These are phyloP conservation scores for Seira sanloemensis DNA, from an alignment of 2,888 invertebrate species.

Conservation along the genomic window DNA sequence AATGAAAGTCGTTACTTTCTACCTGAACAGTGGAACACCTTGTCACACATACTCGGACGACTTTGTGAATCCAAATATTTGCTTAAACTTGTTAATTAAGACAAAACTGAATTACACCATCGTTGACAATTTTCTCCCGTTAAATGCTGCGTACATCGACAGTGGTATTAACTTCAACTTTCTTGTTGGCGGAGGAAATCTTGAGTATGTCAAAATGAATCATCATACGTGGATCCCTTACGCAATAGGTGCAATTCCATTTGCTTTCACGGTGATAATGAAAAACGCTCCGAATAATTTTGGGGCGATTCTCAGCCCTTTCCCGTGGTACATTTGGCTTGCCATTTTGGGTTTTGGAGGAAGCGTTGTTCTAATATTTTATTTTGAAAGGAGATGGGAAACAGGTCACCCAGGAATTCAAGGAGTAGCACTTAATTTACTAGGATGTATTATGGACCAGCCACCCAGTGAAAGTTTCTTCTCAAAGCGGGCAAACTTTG, in stretches of 20 bases:
- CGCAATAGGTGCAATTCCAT: neutral
- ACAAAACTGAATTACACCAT: neutral
- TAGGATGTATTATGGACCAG: neutral
- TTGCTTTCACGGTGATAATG: neutral
- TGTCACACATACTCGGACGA: neutral
- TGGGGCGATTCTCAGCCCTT: neutral
- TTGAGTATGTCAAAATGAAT: neutral
- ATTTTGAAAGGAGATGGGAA: neutral
- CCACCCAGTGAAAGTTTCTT: neutral
- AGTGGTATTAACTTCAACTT: neutral
- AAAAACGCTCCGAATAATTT: neutral
- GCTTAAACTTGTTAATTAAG: neutral
- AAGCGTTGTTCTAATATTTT: neutral
- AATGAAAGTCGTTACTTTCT: neutral
- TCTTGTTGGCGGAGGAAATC: neutral
- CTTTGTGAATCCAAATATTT: neutral
- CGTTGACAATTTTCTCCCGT: neutral
- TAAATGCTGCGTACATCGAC: neutral
- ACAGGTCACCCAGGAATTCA: neutral
- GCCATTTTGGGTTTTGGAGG: neutral
- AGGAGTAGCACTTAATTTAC: neutral
- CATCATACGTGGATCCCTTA: neutral
- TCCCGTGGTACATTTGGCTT: neutral
- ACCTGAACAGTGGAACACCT: neutral
- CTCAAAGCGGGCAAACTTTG: neutral